A percentile compares a stretch with the other conserved stretches of the same genome.
Conservation (phyloP, 2,888 invertebrate species). For the Ectemnius lituratus region DNA sequence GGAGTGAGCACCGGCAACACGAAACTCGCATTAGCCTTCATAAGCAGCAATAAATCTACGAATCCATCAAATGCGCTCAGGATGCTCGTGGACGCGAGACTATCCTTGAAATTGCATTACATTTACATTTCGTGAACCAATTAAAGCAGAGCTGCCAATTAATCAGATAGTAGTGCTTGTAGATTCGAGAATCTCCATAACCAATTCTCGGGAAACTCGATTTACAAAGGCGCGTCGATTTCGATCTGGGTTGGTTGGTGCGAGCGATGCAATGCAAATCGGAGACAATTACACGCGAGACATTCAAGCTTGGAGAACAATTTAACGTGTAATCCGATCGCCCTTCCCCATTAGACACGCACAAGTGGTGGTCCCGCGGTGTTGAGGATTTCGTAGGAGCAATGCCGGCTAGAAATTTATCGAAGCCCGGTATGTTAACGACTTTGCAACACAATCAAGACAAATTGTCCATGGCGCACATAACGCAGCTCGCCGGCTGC, state of each 20-base stretch:
- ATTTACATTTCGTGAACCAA: slow-evolving; percentile 8
- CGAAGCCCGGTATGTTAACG: slow-evolving; percentile 46
- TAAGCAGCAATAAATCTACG: slow-evolving; percentile 49
- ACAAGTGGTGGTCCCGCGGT: slow-evolving; percentile 29
- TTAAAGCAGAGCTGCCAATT: slow-evolving; percentile 1
- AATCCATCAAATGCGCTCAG: slow-evolving; percentile 35
- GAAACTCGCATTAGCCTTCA: slow-evolving; percentile 58
- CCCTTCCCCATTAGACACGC: slow-evolving; percentile 24
- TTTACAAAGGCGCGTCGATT: not conserved
- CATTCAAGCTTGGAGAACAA: slow-evolving; percentile 30
- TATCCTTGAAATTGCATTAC: slow-evolving; percentile 32
- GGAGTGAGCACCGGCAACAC: slow-evolving; percentile 37
- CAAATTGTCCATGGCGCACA: slow-evolving; percentile 53
- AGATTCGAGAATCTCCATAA: no score
- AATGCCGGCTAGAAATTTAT: slow-evolving; percentile 37
- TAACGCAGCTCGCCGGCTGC: slow-evolving; percentile 21
- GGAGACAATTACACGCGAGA: slow-evolving; percentile 48
- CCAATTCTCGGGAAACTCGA: not conserved
- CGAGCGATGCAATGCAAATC: slow-evolving; percentile 14
- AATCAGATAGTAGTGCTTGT: no score
- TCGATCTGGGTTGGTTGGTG: not conserved
- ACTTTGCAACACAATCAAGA: slow-evolving; percentile 58
- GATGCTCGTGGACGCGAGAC: slow-evolving; percentile 21
- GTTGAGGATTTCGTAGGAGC: slow-evolving; percentile 26
- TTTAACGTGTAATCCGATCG: slow-evolving; percentile 51